Evolutionary conservation across 2,797 vertebrate species (phyloP).

Genomic region (Anomalospiza imberbis): DNA sequence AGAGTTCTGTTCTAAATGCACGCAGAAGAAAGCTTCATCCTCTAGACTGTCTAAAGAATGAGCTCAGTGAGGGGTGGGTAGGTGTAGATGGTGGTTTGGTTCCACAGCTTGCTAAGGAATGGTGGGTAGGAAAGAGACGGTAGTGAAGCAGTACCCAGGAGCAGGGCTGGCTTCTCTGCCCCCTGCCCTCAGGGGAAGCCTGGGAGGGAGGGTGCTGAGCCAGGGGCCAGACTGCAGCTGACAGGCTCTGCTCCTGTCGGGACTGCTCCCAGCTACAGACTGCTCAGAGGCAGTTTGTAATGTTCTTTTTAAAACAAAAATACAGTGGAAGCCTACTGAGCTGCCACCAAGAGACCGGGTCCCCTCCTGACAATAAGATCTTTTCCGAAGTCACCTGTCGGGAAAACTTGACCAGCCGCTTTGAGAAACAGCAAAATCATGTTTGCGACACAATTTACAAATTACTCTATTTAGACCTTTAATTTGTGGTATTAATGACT

Average conservation of each 20-base stretch:
- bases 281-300: not conserved
- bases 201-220: not conserved
- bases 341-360: not conserved
- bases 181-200: not conserved
- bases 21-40: not conserved
- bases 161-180: no score
- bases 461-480: constrained; percentile 83
- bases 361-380: not conserved
- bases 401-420: constrained; percentile 11
- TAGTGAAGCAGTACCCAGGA: not conserved
- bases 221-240: no score
- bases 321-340: not conserved
- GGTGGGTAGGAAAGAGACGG: rapidly evolving
- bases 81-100: not conserved
- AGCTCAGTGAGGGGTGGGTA: rapidly evolving
- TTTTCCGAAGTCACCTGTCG: not conserved
- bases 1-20: not conserved
- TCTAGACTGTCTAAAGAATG: not conserved
- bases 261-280: not conserved
- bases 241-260: not conserved
- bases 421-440: constrained; percentile 59
- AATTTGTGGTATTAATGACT: constrained; percentile 90
- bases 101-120: not conserved
- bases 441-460: constrained; percentile 72
- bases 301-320: no score